A percentile compares a stretch with the other conserved stretches of the same genome.
Evolutionary conservation across 2,113 vertebrate species (phyloP).

Genomic region (Anarhynchus alexandrinus): DNA sequence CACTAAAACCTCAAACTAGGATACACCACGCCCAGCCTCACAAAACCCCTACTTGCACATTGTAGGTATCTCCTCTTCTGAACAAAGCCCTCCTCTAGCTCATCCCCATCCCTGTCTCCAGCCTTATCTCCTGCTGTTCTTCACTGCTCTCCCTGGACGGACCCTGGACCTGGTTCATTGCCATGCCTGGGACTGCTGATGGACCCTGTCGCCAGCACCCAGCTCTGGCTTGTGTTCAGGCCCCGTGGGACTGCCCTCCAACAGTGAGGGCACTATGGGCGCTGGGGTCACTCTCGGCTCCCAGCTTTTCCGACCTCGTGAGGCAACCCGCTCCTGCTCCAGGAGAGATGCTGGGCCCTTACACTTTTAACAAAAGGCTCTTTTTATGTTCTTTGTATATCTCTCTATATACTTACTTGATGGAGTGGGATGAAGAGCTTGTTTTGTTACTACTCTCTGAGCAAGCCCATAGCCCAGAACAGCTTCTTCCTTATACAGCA

Average conservation of each 20-base stretch:
- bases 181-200: not conserved
- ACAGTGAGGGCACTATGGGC: not conserved
- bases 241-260: not conserved
- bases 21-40: not conserved
- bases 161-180: not conserved
- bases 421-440: not conserved
- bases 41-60: not conserved
- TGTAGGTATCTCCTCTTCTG: not conserved
- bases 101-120: not conserved
- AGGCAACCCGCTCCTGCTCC: not conserved
- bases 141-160: not conserved
- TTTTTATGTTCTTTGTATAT: not conserved
- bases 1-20: not conserved
- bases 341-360: not conserved
- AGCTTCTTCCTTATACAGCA: not conserved
- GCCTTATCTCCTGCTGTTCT: not conserved
- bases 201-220: not conserved
- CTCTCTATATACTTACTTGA: not conserved
- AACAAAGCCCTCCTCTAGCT: not conserved
- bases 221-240: not conserved
- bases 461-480: not conserved
- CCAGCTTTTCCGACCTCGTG: accelerated
- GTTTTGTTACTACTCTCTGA: not conserved
- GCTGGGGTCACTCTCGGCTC: not conserved
- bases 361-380: not conserved